phyloP scores from a whole-genome alignment of 2,888 invertebrate species.

The Chrysodeixis includens region DNA sequence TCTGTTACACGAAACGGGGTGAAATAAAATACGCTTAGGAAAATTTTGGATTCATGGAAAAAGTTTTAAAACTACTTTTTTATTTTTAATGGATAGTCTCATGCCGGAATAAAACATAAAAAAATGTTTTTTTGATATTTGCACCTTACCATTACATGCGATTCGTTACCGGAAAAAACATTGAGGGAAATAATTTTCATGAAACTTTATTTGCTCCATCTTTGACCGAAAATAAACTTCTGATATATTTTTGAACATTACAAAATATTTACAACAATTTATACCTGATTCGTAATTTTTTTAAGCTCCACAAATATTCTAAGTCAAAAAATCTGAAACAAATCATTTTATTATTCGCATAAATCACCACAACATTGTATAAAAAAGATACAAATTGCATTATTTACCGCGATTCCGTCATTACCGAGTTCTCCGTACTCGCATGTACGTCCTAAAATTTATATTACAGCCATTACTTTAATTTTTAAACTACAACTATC shows the following conservation, averaged over 20 bases:
- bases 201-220: not conserved
- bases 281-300: not conserved
- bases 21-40: too few species aligned
- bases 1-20: too few species aligned
- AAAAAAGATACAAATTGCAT: conserved; percentile 41
- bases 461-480: conserved; percentile 18
- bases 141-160: not conserved
- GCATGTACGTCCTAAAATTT: conserved; percentile 13
- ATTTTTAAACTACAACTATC: conserved; percentile 5
- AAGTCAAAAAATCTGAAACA: not conserved
- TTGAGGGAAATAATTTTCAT: not conserved
- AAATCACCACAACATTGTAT: conserved; percentile 5
- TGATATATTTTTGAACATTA: not conserved
- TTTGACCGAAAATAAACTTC: not conserved
- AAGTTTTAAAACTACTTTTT: too few species aligned
- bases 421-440: conserved; percentile 29
- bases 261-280: not conserved
- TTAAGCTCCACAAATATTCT: not conserved
- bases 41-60: too few species aligned
- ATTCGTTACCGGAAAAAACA: not conserved
- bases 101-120: too few species aligned
- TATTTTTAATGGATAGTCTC: too few species aligned
- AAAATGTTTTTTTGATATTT: not conserved
- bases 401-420: conserved; percentile 38
- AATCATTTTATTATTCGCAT: not conserved